Evolutionary conservation across 2,888 invertebrate genomes (phyloP).

Genomic region (Andrena minutula): DNA sequence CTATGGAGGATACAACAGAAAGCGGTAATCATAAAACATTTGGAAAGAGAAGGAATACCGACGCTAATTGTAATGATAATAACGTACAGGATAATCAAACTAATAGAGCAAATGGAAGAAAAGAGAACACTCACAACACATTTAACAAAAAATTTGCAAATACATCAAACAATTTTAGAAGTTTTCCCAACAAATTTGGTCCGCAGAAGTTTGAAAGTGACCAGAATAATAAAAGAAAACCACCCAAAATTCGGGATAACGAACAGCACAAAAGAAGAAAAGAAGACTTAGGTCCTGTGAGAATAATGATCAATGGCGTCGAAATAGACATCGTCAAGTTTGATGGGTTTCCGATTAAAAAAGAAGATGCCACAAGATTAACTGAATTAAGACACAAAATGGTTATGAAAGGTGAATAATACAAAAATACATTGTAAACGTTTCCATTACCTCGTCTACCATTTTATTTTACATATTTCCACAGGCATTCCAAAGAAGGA

Average conservation of each 20-base stretch:
- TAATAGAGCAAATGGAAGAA: not conserved
- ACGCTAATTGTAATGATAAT: not conserved
- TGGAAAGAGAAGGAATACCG: not conserved
- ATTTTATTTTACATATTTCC: no score
- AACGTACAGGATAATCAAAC: not conserved
- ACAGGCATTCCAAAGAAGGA: constrained; percentile 88
- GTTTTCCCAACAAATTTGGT: constrained; percentile 11
- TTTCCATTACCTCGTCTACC: not conserved
- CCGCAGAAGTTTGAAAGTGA: constrained; percentile 21
- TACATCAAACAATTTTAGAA: not conserved
- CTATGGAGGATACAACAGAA: not conserved
- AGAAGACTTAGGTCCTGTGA: constrained; percentile 84
- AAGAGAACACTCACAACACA: not conserved
- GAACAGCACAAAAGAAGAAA: constrained; percentile 80
- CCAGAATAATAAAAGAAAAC: constrained; percentile 78
- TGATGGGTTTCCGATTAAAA: constrained; percentile 91
- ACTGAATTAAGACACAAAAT: constrained; percentile 88
- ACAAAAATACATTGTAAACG: not conserved
- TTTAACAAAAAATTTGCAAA: constrained; percentile 19
- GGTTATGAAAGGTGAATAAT: constrained; percentile 87
- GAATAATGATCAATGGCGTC: constrained; percentile 88
- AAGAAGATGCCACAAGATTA: constrained; percentile 89
- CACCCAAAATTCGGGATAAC: constrained; percentile 85
- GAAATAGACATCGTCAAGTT: constrained; percentile 88
- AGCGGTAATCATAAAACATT: not conserved